Evolutionary conservation across 2,113 vertebrate species (phyloP).

Genomic region (Psettodes erumei): DNA sequence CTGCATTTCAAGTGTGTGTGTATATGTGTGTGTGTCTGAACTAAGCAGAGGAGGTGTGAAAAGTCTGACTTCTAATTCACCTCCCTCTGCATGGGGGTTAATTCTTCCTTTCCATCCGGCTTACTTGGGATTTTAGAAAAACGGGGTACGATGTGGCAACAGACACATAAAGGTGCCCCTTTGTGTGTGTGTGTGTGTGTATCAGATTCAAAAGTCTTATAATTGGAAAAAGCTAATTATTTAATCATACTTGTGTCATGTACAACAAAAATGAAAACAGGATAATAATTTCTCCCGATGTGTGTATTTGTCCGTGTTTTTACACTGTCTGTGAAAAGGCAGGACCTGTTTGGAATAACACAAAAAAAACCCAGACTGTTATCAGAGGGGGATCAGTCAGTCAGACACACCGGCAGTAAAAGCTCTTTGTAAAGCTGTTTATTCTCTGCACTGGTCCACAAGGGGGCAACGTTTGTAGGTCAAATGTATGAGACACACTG

Average conservation of each 20-base stretch:
- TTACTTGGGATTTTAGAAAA: constrained; percentile 49
- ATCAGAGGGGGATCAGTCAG: constrained; percentile 57
- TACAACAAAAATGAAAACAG: neutral
- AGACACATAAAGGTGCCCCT: constrained; percentile 48
- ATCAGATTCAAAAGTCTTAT: constrained; percentile 16
- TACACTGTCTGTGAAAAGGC: constrained; percentile 18
- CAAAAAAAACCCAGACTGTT: constrained; percentile 54
- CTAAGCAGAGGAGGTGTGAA: constrained; percentile 69
- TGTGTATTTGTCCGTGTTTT: constrained; percentile 10
- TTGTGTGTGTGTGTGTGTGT: constrained; percentile 27
- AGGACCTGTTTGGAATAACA: constrained; percentile 54
- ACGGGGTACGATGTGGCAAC: constrained; percentile 46
- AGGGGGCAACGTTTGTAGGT: constrained; percentile 71
- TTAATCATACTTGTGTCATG: neutral
- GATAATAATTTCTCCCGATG: constrained; percentile 1
- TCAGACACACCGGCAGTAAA: constrained; percentile 15
- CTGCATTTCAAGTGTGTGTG: constrained; percentile 21
- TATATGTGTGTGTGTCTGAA: constrained; percentile 28
- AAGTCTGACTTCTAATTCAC: constrained; percentile 77
- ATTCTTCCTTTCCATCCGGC: constrained; percentile 75
- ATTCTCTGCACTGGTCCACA: constrained; percentile 59
- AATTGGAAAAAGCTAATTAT: constrained; percentile 17
- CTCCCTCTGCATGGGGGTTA: constrained; percentile 67
- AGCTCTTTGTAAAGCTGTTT: constrained; percentile 16
- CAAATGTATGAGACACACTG: constrained; percentile 35